phyloP scores from a whole-genome alignment of 1,140 invertebrate genomes.

The Pseudoatta argentina region DNA sequence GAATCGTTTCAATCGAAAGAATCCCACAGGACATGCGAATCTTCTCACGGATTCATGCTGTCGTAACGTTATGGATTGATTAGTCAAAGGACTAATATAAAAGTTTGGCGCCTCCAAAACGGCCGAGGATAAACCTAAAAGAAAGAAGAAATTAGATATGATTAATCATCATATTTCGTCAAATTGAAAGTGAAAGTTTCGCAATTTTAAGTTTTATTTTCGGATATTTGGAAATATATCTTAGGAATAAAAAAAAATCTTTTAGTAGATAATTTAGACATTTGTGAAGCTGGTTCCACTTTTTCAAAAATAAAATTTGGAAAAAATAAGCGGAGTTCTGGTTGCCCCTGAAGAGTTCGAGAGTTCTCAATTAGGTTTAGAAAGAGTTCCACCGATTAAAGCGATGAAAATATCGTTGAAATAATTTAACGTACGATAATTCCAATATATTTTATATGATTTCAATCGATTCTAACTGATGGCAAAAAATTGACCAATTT shows the following conservation, averaged over 20 bases:
- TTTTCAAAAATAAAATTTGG: too few species aligned
- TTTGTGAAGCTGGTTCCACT: too few species aligned
- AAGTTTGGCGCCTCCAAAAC: slow-evolving; percentile 69
- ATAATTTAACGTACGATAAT: neutral
- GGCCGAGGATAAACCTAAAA: slow-evolving; percentile 74
- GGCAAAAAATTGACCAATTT: neutral
- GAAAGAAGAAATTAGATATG: slow-evolving; percentile 15
- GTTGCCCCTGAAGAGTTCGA: too few species aligned
- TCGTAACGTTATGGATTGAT: slow-evolving; percentile 21
- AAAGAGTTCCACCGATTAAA: too few species aligned
- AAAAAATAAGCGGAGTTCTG: too few species aligned
- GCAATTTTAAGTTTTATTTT: neutral
- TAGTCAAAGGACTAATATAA: slow-evolving; percentile 64
- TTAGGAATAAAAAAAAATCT: neutral
- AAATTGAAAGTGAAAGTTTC: neutral
- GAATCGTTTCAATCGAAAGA: slow-evolving; percentile 90
- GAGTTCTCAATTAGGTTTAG: too few species aligned
- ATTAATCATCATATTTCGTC: neutral
- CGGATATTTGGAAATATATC: neutral
- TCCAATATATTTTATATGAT: neutral
- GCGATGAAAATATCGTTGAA: too few species aligned
- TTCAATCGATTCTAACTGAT: neutral
- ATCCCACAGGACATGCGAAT: slow-evolving; percentile 89
- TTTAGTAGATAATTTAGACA: too few species aligned
- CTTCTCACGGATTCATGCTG: slow-evolving; percentile 69